Percentiles rank a stretch among this genome's conserved stretches.
Conservation (phyloP, 2,797 vertebrate genomes). For the Morus bassanus region DNA sequence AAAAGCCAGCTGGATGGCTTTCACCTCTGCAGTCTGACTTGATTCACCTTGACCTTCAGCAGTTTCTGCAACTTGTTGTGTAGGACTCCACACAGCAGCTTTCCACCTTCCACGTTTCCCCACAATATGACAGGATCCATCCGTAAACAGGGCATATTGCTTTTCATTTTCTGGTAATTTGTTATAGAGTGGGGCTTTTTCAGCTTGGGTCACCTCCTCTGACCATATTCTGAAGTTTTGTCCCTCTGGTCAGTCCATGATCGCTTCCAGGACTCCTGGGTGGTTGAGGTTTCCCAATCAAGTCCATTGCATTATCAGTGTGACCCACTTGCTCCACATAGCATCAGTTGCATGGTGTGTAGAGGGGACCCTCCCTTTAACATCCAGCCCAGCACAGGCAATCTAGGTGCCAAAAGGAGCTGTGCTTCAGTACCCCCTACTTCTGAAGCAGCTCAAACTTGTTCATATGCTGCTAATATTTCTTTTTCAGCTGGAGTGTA, state of each 20-base stretch:
- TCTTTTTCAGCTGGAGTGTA: too few species aligned
- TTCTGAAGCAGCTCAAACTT: background rate
- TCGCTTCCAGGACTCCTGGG: background rate
- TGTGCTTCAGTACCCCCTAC: background rate
- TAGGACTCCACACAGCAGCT: too few species aligned
- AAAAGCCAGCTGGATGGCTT: too few species aligned
- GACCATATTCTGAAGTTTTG: background rate
- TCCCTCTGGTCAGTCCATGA: background rate
- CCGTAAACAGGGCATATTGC: background rate
- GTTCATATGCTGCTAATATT: background rate
- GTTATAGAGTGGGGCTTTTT: background rate
- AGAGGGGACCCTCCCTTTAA: background rate
- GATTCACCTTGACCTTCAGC: too few species aligned
- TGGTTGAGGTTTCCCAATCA: rapidly evolving
- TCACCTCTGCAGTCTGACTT: too few species aligned
- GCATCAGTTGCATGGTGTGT: background rate
- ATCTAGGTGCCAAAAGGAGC: background rate
- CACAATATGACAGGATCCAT: too few species aligned
- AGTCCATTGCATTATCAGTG: too few species aligned
- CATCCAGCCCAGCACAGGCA: background rate
- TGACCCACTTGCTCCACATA: background rate
- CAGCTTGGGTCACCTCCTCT: background rate
- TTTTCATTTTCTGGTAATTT: background rate
- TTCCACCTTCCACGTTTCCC: too few species aligned
- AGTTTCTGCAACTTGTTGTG: too few species aligned